Conservation (phyloP, 2,113 vertebrate genomes). For the Cercopithecus mona region DNA sequence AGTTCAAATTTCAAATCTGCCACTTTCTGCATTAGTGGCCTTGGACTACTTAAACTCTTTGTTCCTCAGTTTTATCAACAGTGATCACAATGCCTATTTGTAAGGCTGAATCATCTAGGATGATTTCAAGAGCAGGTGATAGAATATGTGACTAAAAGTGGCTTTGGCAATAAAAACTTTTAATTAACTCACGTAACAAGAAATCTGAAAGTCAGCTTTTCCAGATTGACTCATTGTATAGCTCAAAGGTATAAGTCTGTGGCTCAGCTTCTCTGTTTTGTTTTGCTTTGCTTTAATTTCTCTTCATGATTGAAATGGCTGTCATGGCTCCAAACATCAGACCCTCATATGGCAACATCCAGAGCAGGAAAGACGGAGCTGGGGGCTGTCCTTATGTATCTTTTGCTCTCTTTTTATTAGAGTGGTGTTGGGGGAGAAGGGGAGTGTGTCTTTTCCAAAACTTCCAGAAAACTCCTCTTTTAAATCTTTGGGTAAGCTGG, state of each 20-base stretch:
- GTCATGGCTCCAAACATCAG: neutral
- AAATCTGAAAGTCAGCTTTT: neutral
- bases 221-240: neutral
- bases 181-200: neutral
- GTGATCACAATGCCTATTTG: neutral
- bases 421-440: rapidly evolving
- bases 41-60: neutral
- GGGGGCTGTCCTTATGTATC: neutral
- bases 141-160: neutral
- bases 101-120: neutral
- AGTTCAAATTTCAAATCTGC: neutral
- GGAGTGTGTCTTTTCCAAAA: neutral
- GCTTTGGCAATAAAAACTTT: neutral
- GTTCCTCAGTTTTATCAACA: neutral
- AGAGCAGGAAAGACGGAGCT: neutral
- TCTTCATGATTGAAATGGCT: neutral
- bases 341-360: rapidly evolving
- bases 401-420: neutral
- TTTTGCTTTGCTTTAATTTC: neutral
- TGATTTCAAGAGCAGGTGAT: neutral
- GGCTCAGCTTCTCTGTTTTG: neutral
- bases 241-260: neutral
- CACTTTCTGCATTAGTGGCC: neutral
- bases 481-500: neutral
- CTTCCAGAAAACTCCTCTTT: neutral